Evolutionary conservation across 2,797 vertebrate species (phyloP).

Genomic region (Tauraco hartlaubi): DNA sequence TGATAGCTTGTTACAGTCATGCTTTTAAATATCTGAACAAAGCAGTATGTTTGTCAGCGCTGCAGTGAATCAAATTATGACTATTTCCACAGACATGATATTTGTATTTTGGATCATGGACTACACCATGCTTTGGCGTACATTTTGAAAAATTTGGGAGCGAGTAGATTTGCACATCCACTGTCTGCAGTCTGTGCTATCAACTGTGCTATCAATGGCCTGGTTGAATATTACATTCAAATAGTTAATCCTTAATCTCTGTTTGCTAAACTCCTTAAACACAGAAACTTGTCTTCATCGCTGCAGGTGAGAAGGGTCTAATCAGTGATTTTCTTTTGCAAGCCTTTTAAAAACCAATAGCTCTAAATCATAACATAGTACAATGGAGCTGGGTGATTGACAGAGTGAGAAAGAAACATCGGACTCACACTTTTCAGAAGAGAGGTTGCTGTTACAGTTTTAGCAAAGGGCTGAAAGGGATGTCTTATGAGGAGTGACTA

Average conservation of each 20-base stretch:
- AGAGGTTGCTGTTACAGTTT: not conserved
- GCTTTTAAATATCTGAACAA: conserved; percentile 50
- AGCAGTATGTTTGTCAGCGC: not conserved
- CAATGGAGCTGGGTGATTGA: not conserved
- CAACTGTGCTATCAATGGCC: not conserved
- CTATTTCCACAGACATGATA: not conserved
- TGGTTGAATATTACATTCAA: not conserved
- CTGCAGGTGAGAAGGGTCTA: not conserved
- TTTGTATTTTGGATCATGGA: conserved; percentile 46
- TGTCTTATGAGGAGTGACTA: accelerated
- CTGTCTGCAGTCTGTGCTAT: not conserved
- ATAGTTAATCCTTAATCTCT: not conserved
- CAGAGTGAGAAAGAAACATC: not conserved
- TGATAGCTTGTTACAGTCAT: conserved; percentile 15
- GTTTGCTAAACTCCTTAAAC: not conserved
- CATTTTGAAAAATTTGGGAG: not conserved
- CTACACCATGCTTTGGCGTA: not conserved
- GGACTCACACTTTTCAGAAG: not conserved
- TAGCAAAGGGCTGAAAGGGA: not conserved
- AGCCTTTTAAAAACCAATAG: not conserved
- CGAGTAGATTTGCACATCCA: not conserved
- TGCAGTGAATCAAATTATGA: conserved; percentile 5
- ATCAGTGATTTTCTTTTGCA: not conserved
- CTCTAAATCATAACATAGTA: not conserved
- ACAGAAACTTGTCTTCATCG: not conserved